Conservation (phyloP, 2,113 vertebrate species). For the Myiozetetes cayanensis region DNA sequence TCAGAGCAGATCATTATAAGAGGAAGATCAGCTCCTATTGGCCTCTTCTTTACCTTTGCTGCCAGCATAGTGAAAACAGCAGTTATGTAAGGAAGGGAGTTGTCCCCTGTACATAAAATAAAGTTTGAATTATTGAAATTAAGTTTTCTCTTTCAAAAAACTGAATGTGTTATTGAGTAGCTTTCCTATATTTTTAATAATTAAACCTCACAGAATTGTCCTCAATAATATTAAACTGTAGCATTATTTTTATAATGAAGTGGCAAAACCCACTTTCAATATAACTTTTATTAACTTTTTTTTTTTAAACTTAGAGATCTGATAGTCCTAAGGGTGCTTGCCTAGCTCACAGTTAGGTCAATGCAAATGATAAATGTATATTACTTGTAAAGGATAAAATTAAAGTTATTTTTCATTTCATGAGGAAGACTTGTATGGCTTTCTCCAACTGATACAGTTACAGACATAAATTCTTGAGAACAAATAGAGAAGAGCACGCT, state of each 20-base stretch:
- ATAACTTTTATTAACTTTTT: not conserved
- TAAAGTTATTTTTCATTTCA: not conserved
- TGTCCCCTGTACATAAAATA: rapidly evolving
- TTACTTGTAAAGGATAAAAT: not conserved
- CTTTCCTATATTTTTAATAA: not conserved
- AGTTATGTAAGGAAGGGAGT: not conserved
- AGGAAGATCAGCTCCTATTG: not conserved
- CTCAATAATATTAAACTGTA: not conserved
- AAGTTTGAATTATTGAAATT: not conserved
- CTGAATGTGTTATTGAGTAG: not conserved
- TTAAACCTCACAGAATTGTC: not conserved
- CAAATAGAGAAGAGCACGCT: not conserved
- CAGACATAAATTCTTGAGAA: not conserved
- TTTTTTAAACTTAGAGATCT: not conserved
- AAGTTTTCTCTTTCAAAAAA: not conserved
- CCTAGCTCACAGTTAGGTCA: not conserved
- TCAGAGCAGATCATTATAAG: not conserved
- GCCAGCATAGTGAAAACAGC: not conserved
- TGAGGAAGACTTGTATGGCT: not conserved
- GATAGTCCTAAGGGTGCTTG: not conserved
- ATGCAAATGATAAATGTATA: not conserved
- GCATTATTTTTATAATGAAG: not conserved
- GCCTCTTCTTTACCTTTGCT: not conserved
- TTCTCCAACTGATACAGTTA: not conserved
- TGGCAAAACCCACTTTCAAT: not conserved